Percentiles rank a stretch among this genome's conserved stretches.
These are phyloP conservation scores for Lithobius niger DNA, from an alignment of 1,140 invertebrate genomes.

Conservation along the genomic window DNA sequence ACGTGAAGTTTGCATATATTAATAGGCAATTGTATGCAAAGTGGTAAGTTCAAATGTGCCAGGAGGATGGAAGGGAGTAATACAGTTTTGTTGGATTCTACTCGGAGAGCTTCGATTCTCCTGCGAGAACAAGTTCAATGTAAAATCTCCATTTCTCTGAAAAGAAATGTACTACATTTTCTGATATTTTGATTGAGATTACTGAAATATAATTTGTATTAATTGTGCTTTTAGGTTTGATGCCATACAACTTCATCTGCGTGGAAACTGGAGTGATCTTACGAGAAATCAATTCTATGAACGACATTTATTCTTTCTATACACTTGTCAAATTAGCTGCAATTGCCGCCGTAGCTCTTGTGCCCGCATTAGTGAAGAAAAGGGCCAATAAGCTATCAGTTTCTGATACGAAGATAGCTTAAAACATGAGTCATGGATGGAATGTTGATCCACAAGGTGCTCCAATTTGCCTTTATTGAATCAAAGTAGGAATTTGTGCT, in stretches of 20 bases:
- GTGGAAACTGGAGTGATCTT: constrained; percentile 45
- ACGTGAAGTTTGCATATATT: too few species aligned
- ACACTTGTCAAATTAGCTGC: constrained; percentile 37
- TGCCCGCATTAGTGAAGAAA: constrained; percentile 28
- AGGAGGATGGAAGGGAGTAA: background rate
- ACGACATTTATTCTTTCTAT: constrained; percentile 40
- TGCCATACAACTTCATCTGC: constrained; percentile 52
- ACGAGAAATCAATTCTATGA: constrained; percentile 37
- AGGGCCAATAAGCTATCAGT: too few species aligned
- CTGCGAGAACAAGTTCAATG: background rate
- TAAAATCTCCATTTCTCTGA: too few species aligned
- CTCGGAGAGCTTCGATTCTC: too few species aligned
- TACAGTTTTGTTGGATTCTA: too few species aligned
- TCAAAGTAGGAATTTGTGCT: too few species aligned
- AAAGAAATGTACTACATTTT: background rate
- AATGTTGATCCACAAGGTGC: too few species aligned
- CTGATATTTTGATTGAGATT: background rate
- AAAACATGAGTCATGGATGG: too few species aligned
- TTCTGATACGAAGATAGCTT: too few species aligned
- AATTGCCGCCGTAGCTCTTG: constrained; percentile 37
- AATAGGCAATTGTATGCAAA: too few species aligned
- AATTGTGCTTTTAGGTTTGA: constrained; percentile 42
- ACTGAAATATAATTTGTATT: constrained; percentile 6
- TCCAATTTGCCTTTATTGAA: too few species aligned
- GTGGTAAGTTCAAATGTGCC: too few species aligned